phyloP scores from a whole-genome alignment of 2,113 vertebrate genomes.

The Tupaia tana region DNA sequence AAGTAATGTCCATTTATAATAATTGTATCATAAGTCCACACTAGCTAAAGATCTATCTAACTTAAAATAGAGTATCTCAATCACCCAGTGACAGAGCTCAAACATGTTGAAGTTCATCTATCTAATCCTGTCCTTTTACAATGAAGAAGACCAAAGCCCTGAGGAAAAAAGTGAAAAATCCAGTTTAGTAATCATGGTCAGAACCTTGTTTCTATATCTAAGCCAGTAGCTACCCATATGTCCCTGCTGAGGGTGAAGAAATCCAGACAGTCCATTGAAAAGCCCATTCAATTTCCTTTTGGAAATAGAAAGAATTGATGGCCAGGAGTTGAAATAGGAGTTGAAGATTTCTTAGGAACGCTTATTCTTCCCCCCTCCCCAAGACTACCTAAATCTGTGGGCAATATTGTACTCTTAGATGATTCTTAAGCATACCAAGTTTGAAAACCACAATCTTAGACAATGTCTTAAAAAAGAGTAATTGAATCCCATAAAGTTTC shows the following conservation, averaged over 20 bases:
- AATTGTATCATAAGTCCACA: neutral
- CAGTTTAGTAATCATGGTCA: neutral
- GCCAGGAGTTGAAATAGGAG: neutral
- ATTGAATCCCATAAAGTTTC: neutral
- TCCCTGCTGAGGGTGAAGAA: neutral
- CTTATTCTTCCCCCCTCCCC: neutral
- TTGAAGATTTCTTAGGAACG: neutral
- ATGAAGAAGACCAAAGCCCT: neutral
- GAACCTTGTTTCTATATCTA: neutral
- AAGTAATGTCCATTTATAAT: neutral
- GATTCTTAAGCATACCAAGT: neutral
- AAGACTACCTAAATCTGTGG: neutral
- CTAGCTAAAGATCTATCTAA: neutral
- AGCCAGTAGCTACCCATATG: neutral
- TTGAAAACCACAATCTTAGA: neutral
- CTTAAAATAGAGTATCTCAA: neutral
- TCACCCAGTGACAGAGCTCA: neutral
- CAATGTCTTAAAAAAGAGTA: neutral
- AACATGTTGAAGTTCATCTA: neutral
- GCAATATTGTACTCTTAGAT: neutral
- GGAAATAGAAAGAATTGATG: neutral
- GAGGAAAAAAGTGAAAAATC: neutral
- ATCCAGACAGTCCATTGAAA: neutral
- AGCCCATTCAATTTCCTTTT: neutral
- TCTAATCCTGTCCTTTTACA: neutral